Conservation (phyloP, 2,113 vertebrate species). For the Tetrao urogallus region DNA sequence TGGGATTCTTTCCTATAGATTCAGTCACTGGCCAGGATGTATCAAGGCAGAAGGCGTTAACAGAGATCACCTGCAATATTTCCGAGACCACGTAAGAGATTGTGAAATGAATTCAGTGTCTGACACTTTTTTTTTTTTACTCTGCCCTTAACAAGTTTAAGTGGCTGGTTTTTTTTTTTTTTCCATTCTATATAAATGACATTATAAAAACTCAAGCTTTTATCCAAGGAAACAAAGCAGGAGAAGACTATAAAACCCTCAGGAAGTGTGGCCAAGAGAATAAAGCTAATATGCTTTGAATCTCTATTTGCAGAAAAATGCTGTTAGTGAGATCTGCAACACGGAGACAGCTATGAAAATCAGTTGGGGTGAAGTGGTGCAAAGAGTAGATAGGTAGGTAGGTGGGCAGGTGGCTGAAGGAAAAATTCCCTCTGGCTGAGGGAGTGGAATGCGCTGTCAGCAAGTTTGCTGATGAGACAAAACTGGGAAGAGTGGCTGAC, state of each 20-base stretch:
- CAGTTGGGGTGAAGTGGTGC: too few relatives aligned
- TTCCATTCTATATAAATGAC: constrained; percentile 85
- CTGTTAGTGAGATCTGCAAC: too few relatives aligned
- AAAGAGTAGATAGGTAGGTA: too few relatives aligned
- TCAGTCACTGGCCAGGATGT: constrained; percentile 93
- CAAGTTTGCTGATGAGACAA: too few relatives aligned
- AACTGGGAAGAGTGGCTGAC: too few relatives aligned
- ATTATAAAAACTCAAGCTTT: constrained; percentile 98
- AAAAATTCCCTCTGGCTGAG: too few relatives aligned
- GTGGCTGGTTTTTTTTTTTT: not conserved
- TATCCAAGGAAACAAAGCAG: constrained; percentile 96
- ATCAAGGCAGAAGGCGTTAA: constrained; percentile 94
- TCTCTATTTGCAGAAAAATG: too few relatives aligned
- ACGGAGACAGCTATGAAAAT: too few relatives aligned
- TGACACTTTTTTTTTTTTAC: not conserved
- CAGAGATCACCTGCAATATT: constrained; percentile 91
- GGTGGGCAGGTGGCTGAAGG: too few relatives aligned
- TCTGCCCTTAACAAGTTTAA: not conserved
- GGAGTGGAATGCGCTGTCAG: too few relatives aligned
- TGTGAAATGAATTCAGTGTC: not conserved
- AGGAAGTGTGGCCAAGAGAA: constrained; percentile 83
- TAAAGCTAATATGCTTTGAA: not conserved
- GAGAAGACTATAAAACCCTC: constrained; percentile 98
- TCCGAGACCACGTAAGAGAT: constrained; percentile 89
- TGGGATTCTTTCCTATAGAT: constrained; percentile 77